Evolutionary conservation across 2,797 vertebrate genomes (phyloP).

Genomic region (Crenuchus spilurus): DNA sequence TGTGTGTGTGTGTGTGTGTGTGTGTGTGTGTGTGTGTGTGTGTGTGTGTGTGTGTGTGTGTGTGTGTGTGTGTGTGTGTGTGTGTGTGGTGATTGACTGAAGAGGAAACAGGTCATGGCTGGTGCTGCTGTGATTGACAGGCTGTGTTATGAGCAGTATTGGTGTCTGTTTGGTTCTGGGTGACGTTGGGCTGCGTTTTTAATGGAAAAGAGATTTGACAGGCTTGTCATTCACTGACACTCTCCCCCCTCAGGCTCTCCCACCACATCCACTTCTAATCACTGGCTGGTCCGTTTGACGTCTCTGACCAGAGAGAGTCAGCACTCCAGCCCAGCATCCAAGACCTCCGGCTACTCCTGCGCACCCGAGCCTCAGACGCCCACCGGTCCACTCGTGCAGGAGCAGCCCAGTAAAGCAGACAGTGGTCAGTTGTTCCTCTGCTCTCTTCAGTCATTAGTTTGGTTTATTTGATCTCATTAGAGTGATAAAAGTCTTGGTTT

Average conservation of each 20-base stretch:
- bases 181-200: background rate
- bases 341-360: constrained; percentile 61
- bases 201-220: background rate
- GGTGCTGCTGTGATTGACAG: background rate
- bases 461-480: background rate
- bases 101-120: background rate
- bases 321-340: constrained; percentile 67
- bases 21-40: too few species aligned
- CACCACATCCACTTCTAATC: constrained; percentile 82
- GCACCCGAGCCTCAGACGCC: constrained; percentile 68
- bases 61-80: too few species aligned
- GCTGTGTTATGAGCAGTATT: background rate
- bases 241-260: constrained; percentile 77
- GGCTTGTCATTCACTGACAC: background rate
- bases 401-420: constrained; percentile 63
- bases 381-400: constrained; percentile 71
- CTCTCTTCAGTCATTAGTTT: background rate
- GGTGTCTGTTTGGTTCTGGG: background rate
- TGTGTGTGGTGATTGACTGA: too few species aligned
- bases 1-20: too few species aligned
- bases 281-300: constrained; percentile 86
- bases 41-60: too few species aligned
- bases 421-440: constrained; percentile 70
- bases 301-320: constrained; percentile 73
- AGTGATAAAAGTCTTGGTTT: too few species aligned